phyloP scores from a whole-genome alignment of 2,888 invertebrate species.

The Synanthedon myopaeformis region DNA sequence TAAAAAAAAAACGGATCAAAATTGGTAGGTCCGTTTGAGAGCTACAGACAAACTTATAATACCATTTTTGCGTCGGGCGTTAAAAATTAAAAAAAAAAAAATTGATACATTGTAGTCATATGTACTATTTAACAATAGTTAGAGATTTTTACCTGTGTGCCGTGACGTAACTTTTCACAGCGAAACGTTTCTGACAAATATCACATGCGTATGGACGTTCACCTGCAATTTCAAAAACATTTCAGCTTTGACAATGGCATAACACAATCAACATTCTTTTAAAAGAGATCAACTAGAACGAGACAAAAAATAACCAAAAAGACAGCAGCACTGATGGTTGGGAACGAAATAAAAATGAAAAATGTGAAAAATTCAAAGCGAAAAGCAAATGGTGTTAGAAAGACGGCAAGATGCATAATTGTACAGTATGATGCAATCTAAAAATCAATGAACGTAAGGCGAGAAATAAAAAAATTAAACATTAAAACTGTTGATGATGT shows the following conservation, averaged over 20 bases:
- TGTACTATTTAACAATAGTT: too few relatives aligned
- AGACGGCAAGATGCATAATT: constrained; percentile 68
- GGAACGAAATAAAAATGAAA: constrained; percentile 9
- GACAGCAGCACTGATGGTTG: background rate
- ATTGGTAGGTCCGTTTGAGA: too few relatives aligned
- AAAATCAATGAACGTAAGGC: constrained; percentile 54
- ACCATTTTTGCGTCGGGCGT: too few relatives aligned
- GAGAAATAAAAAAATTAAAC: constrained; percentile 42
- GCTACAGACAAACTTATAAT: too few relatives aligned
- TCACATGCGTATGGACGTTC: constrained; percentile 84
- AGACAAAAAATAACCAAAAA: background rate
- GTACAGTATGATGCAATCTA: constrained; percentile 49
- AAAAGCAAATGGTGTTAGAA: constrained; percentile 52
- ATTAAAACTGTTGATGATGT: constrained; percentile 49
- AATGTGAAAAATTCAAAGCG: constrained; percentile 27
- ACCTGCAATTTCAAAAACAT: constrained; percentile 52
- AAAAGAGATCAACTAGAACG: background rate
- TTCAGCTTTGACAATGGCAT: too few relatives aligned
- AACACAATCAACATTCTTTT: too few relatives aligned
- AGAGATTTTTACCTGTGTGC: constrained; percentile 72
- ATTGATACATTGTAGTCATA: too few relatives aligned
- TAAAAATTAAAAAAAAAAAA: too few relatives aligned
- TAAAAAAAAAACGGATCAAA: too few relatives aligned
- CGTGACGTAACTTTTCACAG: constrained; percentile 84
- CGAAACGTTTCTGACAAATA: constrained; percentile 83